Conservation (phyloP, 2,797 vertebrate genomes). For the Spinibarbus caldwelli region DNA sequence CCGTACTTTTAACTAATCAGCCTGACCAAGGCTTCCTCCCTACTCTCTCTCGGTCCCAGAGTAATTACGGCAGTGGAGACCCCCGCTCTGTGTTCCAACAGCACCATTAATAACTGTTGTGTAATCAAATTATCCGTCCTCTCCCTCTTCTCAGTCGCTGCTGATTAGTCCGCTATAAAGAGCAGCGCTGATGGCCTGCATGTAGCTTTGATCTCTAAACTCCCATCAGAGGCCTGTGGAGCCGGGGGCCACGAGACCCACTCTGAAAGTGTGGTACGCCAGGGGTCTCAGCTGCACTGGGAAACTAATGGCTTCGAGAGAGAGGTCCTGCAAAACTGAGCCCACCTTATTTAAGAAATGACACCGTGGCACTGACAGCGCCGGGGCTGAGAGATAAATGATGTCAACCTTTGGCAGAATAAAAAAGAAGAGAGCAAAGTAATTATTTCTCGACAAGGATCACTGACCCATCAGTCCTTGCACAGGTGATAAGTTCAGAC, state of each 20-base stretch:
- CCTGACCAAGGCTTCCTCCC: slow-evolving; percentile 31
- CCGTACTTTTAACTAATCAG: slow-evolving; percentile 27
- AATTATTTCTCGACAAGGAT: slow-evolving; percentile 59
- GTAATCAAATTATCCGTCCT: slow-evolving; percentile 64
- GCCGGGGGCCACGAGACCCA: neutral
- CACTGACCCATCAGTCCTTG: slow-evolving; percentile 42
- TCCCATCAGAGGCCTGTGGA: slow-evolving; percentile 31
- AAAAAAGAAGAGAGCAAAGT: slow-evolving; percentile 36
- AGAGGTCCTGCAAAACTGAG: neutral
- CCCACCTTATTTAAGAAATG: slow-evolving; percentile 25
- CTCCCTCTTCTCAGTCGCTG: slow-evolving; percentile 49
- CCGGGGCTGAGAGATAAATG: slow-evolving; percentile 49
- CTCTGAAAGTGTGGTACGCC: neutral
- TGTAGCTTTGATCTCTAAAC: slow-evolving; percentile 58
- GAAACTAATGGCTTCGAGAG: slow-evolving; percentile 8
- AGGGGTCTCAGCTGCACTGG: neutral
- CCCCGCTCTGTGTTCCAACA: slow-evolving; percentile 34
- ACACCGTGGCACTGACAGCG: slow-evolving; percentile 9
- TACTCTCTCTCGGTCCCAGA: slow-evolving; percentile 8
- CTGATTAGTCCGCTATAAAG: slow-evolving; percentile 65
- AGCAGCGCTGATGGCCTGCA: slow-evolving; percentile 56
- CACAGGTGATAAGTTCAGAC: slow-evolving; percentile 43
- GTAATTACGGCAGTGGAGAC: slow-evolving; percentile 49
- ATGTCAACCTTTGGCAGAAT: slow-evolving; percentile 51
- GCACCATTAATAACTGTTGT: slow-evolving; percentile 64